These are phyloP conservation scores for Ectropis crepuscularia DNA, from an alignment of 2,888 invertebrate genomes.

Conservation along the genomic window DNA sequence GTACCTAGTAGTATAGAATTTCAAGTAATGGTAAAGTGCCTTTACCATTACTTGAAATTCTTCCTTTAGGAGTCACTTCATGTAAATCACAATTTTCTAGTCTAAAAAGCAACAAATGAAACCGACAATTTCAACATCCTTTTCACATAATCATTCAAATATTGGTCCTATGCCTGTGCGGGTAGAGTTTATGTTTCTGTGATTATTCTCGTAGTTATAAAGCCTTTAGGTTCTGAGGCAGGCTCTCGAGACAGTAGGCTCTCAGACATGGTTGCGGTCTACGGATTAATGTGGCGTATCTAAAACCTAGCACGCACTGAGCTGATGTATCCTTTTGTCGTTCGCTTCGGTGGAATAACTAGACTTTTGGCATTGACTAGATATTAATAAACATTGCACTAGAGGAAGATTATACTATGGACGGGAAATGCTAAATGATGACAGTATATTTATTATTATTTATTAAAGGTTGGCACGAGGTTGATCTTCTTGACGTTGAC, in stretches of 20 bases:
- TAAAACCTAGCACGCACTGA: constrained; percentile 72
- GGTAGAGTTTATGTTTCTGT: constrained; percentile 5
- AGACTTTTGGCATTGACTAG: too few species aligned
- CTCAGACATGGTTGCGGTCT: constrained; percentile 68
- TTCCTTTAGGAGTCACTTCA: constrained; percentile 52
- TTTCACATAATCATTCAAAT: constrained; percentile 1
- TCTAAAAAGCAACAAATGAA: constrained; percentile 57
- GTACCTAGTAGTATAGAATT: too few species aligned
- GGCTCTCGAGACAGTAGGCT: constrained; percentile 75
- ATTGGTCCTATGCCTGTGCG: not conserved
- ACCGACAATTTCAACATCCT: constrained; percentile 50
- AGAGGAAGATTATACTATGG: too few species aligned
- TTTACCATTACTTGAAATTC: not conserved
- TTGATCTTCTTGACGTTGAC: too few species aligned
- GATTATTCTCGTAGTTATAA: constrained; percentile 16
- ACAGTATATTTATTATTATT: too few species aligned
- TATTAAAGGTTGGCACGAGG: too few species aligned
- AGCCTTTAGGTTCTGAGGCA: constrained; percentile 39
- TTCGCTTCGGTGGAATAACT: too few species aligned
- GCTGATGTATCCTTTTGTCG: constrained; percentile 60
- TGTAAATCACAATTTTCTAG: constrained; percentile 60
- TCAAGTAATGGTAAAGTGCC: too few species aligned
- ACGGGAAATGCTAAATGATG: too few species aligned
- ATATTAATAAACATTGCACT: too few species aligned
- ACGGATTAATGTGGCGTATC: constrained; percentile 78